Evolutionary conservation across 2,113 vertebrate genomes (phyloP).

Genomic region (Hippocampus guttulatus): DNA sequence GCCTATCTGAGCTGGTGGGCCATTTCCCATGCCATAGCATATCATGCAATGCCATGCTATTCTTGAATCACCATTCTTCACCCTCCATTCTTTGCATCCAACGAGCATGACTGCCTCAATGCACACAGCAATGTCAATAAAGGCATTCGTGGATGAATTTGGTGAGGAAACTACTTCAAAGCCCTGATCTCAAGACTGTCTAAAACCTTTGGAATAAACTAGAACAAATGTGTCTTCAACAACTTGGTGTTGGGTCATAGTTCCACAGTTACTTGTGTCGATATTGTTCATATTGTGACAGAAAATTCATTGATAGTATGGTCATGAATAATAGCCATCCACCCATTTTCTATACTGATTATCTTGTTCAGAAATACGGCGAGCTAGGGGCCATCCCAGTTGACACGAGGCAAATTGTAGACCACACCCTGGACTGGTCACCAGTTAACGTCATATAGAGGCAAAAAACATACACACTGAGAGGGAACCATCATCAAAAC

Average conservation of each 20-base stretch:
- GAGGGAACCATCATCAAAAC: no score
- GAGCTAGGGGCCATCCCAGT: neutral
- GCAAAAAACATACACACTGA: no score
- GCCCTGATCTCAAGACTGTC: neutral
- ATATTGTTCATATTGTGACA: no score
- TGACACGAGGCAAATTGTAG: neutral
- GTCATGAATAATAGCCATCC: neutral
- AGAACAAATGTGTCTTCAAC: neutral
- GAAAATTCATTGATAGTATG: no score
- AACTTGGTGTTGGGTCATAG: no score
- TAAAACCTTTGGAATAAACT: neutral
- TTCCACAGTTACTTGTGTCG: no score
- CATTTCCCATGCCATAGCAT: slow-evolving; percentile 18
- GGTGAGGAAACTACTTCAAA: neutral
- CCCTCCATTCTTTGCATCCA: neutral
- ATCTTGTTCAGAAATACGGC: neutral
- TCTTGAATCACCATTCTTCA: neutral
- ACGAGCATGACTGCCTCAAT: neutral
- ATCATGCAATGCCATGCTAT: neutral
- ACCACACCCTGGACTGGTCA: neutral
- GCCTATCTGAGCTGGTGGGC: slow-evolving; percentile 2
- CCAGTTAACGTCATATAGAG: no score
- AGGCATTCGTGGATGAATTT: neutral
- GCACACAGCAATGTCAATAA: neutral
- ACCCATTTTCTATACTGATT: no score